Base-by-base conservation (phyloP, 2,888 invertebrate species). In the Graphium colonna region DNA sequence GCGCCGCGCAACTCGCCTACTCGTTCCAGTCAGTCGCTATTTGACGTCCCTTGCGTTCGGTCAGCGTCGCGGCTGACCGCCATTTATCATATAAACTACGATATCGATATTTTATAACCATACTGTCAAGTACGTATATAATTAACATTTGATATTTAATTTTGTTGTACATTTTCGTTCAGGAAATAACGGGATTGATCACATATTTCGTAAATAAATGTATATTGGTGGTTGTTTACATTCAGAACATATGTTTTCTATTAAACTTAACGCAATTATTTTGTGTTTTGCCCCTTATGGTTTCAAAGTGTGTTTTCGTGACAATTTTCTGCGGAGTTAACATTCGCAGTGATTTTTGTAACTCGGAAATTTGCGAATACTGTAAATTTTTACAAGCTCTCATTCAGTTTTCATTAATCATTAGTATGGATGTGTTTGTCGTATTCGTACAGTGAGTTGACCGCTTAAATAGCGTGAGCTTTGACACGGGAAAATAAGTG, bases 401-500 rank as follows among this genome's bases (percentile, higher is more conserved):
- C 21, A 21, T 21, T 21, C 21, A 21, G 2, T 21, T 21, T 21
- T 21, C 2, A 21, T 21, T 21, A 2, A 21, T 21, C 5, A 21
- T 12, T n/a, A 39, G 18, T 18, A 17, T 17, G 28, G 3, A 28
- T 48, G 36, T 16, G 36, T 5, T 21, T 21, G 36, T 36, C n/a
- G n/a, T 36, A 33, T 18, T 45, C 39, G 26, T 44, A 15, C 40
- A 33, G 40, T 49, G 33, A 21, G 33, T 17, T 10, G 28, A 17
- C 31, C 18, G 12, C 18, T 36, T 33, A 40, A 58, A 63, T 58
- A 59, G 57, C 50, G 57, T 56, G 58, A 55, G 78, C 75, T 79
- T 80, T 78, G 77, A 79, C 82, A 76, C 75, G 73, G 77, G 71
- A 73, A 81, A 80, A 83, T 79, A 78, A 79, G 74, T 79, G 75